Evolutionary conservation across 23 tunicate species (phyloP).

Genomic region (Botrylloides violaceus): DNA sequence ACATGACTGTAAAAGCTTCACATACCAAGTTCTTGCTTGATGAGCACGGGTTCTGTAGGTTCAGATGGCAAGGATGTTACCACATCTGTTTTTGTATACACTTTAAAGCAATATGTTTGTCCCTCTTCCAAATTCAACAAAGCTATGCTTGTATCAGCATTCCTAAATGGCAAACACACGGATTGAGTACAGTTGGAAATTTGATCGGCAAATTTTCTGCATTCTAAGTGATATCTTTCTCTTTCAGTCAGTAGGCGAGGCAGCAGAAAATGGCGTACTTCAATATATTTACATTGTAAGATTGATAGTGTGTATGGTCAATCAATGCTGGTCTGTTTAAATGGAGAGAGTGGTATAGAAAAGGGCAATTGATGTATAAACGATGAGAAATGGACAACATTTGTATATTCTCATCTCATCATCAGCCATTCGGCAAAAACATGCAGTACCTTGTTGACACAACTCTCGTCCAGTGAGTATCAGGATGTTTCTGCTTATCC

Average conservation of each 20-base stretch:
- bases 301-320: too few relatives aligned
- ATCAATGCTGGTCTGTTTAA: too few relatives aligned
- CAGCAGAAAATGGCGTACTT: too few relatives aligned
- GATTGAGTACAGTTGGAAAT: background rate
- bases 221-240: background rate
- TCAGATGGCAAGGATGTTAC: slow-evolving; percentile 86
- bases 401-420: too few relatives aligned
- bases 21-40: slow-evolving; percentile 46
- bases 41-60: slow-evolving; percentile 38
- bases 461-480: slow-evolving; percentile 51
- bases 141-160: slow-evolving; percentile 9
- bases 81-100: slow-evolving; percentile 71
- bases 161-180: slow-evolving; percentile 16
- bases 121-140: slow-evolving; percentile 39
- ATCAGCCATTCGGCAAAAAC: too few relatives aligned
- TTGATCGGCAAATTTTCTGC: background rate
- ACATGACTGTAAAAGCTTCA: background rate
- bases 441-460: slow-evolving; percentile 33
- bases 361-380: too few relatives aligned
- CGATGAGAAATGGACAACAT: too few relatives aligned
- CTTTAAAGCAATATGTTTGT: slow-evolving; percentile 66
- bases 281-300: too few relatives aligned
- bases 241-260: too few relatives aligned
- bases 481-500: slow-evolving; percentile 59
- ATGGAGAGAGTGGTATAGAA: too few relatives aligned